These are phyloP conservation scores for Coryphaenoides rupestris DNA, from an alignment of 2,113 vertebrate genomes.

Conservation along the genomic window DNA sequence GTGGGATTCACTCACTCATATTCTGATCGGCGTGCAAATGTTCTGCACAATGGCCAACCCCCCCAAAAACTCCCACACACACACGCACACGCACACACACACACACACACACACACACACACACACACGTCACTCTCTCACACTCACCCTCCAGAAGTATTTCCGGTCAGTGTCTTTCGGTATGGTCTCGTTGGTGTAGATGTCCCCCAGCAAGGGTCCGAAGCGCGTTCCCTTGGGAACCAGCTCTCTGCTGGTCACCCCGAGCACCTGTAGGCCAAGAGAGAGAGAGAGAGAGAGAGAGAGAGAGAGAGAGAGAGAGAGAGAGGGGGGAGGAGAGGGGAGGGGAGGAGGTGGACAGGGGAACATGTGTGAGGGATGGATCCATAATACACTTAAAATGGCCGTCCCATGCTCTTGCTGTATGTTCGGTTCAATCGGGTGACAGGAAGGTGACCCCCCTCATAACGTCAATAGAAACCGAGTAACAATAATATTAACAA, in stretches of 20 bases:
- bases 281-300: constrained; percentile 13
- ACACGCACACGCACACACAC: constrained; percentile 8
- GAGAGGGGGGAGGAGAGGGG: no score
- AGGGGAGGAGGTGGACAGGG: background rate
- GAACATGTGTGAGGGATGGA: background rate
- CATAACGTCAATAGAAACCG: no score
- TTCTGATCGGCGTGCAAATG: no score
- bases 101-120: background rate
- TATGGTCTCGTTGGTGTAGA: constrained; percentile 83
- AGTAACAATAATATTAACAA: no score
- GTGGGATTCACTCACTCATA: no score
- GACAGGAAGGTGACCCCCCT: no score
- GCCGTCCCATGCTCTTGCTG: no score
- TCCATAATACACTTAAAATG: no score
- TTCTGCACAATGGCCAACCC: no score
- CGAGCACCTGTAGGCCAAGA: constrained; percentile 76
- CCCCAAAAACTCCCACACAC: no score
- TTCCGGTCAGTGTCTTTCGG: constrained; percentile 86
- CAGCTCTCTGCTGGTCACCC: constrained; percentile 87
- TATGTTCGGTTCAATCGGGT: no score
- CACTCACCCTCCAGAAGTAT: constrained; percentile 91
- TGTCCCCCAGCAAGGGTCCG: constrained; percentile 88
- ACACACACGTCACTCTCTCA: constrained; percentile 15
- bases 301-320: constrained; percentile 9
- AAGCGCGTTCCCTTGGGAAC: constrained; percentile 94